Evolutionary conservation across 2,113 vertebrate genomes (phyloP), one percentile per base, ranked within the genome.

Genomic region (Ranitomeya imitator): DNA sequence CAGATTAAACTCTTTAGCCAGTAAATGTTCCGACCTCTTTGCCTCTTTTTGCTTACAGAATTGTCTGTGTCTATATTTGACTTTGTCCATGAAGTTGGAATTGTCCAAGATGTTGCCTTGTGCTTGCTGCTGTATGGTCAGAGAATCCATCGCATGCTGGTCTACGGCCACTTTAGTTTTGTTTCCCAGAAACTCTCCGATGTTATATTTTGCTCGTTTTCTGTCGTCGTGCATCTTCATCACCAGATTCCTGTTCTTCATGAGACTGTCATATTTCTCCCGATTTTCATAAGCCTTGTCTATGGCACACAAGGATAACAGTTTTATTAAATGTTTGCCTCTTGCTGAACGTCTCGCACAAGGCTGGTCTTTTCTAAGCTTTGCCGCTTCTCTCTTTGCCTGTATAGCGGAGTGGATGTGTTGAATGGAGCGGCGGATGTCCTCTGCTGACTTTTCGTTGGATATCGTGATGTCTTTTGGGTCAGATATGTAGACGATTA

Each of bases 11-110:
- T 37, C 76, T 13, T 89, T 92, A 73, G 93, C 91, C 79, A 92
- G 82, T 52, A 90, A 85, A n/a, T 89, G 87, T 5, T 93, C 91
- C 37, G 23, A 11, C 7, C 85, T 18, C 19, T 69, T 93, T 60
- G 26, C 67, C 0, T 88, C 90, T 85, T 93, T 95, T 54, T 90
- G 90, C 80, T 92, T 57, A 0, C 91, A 55, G 87, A 94, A 94
- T 10, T 1, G 0, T 54, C 15, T 5, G 83, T 91, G 90, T 76
- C 87, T 94, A 23, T 93, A 65, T 67, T 55, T 92, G 37, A 90
- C 91, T 11, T 88, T 79, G 90, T 83, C 85, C 81, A 92, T 84
- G 26, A 92, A 92, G 51, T 85, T 78, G 23, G 79, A 82, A 82
- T 52, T 79, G 45, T 90, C 84, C 55, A 85, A 79, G 57, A 90